Conservation (phyloP, 2,113 vertebrate genomes). For the Hippocampus zosterae region DNA sequence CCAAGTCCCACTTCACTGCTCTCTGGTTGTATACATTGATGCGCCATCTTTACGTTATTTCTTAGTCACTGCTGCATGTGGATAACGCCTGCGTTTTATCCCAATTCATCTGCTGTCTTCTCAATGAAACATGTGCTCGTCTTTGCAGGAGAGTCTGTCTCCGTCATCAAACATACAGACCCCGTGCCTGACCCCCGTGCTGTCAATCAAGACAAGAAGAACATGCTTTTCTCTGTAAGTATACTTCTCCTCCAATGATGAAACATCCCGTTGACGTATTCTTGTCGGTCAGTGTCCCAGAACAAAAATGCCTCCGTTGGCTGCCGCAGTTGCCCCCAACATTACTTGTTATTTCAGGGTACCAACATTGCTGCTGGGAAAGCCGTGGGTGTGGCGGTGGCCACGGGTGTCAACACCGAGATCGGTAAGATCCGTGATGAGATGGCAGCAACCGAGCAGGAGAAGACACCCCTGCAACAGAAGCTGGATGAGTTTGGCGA, state of each 20-base stretch:
- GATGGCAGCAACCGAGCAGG: slow-evolving; percentile 95
- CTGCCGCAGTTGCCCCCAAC: slow-evolving; percentile 11
- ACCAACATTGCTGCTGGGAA: slow-evolving; percentile 96
- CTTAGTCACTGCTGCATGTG: background rate
- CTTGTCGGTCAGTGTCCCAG: slow-evolving; percentile 16
- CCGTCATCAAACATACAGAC: slow-evolving; percentile 97
- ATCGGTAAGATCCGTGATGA: slow-evolving; percentile 98
- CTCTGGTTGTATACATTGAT: background rate
- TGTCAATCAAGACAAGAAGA: slow-evolving; percentile 99
- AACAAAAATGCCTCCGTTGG: slow-evolving; percentile 5
- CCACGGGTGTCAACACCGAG: slow-evolving; percentile 90
- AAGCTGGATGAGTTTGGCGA: slow-evolving; percentile 96
- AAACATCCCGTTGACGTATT: slow-evolving; percentile 28
- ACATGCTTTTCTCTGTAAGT: slow-evolving; percentile 98
- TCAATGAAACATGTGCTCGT: slow-evolving; percentile 6
- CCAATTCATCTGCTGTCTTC: background rate
- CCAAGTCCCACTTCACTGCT: no score
- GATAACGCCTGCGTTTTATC: background rate
- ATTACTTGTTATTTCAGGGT: slow-evolving; percentile 71
- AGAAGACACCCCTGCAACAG: slow-evolving; percentile 92
- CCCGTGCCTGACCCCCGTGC: slow-evolving; percentile 96
- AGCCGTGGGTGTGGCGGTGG: slow-evolving; percentile 90
- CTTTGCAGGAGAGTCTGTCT: slow-evolving; percentile 88
- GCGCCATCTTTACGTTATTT: background rate
- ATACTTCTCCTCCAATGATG: slow-evolving; percentile 20